phyloP scores from a whole-genome alignment of 2,113 vertebrate species.

The Paracanthobrama guichenoti region DNA sequence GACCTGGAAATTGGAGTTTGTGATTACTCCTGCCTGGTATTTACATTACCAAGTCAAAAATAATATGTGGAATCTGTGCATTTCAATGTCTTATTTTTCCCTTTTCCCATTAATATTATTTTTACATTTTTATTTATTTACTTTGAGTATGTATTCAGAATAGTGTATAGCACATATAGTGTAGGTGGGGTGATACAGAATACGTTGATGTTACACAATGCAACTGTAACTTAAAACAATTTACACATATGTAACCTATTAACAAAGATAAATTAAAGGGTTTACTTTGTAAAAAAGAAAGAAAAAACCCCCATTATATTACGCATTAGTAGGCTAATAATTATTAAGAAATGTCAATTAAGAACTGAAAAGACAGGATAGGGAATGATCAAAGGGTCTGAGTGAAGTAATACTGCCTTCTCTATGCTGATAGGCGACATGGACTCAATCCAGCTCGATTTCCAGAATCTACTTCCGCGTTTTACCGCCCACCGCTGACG shows the following conservation, averaged over 20 bases:
- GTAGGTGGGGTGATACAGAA: neutral
- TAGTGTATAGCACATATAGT: neutral
- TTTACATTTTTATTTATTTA: neutral
- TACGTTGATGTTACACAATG: too few species aligned
- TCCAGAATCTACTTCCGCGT: slow-evolving; percentile 60
- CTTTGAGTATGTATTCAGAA: neutral
- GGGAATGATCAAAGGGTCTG: neutral
- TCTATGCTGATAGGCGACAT: neutral
- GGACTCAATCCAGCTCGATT: slow-evolving; percentile 52
- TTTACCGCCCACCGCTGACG: slow-evolving; percentile 65
- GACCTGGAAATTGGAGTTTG: neutral
- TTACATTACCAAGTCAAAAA: neutral
- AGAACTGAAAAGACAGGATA: neutral
- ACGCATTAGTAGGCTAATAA: neutral
- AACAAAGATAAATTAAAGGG: neutral
- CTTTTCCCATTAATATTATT: neutral
- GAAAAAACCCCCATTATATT: too few species aligned
- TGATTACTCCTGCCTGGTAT: neutral
- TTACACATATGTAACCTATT: neutral
- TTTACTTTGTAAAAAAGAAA: neutral
- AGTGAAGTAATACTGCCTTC: neutral
- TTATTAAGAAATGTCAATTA: neutral
- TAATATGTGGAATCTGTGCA: too few species aligned
- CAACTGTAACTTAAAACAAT: too few species aligned
- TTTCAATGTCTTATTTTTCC: neutral